Base-by-base conservation (phyloP, 2,797 vertebrate genomes). In the Adelosebastes latens region DNA sequence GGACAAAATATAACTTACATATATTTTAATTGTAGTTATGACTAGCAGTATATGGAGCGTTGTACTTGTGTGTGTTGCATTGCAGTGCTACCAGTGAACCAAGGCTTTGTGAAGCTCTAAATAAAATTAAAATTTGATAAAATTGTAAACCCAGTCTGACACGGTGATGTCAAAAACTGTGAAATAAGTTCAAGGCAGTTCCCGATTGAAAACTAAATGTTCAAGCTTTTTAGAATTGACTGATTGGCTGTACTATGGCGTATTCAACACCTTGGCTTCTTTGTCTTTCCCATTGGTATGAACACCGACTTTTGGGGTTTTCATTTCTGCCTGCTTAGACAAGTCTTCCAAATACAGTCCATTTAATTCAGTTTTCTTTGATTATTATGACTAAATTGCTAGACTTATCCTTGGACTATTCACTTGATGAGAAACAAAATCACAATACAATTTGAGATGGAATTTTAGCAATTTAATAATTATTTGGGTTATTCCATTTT, bases 1-100 rank as follows among this genome's bases (percentile, higher is more conserved):
- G 36, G 2, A 39, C 36, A 39, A 39, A 0, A 39, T 14, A 39
- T 39, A 0, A 39, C 36, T 0, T 39, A 39, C 5, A 39, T 0
- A 39, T 39, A 39, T 39, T 39, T 0, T 39, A 39, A 14, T 39
- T 39, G 36, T 2, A 1, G 36, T 39, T 39, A 60, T 49, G n/a
- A 62, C 12, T 6, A 18, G 8, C 8, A 53, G 14, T 58, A 24
- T 31, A 22, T 13, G 2, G 36, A 14, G 36, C 36, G 5, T 14
- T 39, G 36, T 39, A 3, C 36, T 39, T 27, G 46, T 20, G 6
- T 34, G 9, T 34, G 29, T 18, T 60, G 22, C 29, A 22, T 25
- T 29, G 18, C 53, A 34, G 27, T 18, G 18, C 11, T 49, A 64
- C 3, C 2, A 46, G 5, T 25, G n/a, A 71, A 32, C 34, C 5